Evolutionary conservation across 2,113 vertebrate genomes (phyloP), one percentile per base, ranked within the genome.

Genomic region (Antigone vipio): DNA sequence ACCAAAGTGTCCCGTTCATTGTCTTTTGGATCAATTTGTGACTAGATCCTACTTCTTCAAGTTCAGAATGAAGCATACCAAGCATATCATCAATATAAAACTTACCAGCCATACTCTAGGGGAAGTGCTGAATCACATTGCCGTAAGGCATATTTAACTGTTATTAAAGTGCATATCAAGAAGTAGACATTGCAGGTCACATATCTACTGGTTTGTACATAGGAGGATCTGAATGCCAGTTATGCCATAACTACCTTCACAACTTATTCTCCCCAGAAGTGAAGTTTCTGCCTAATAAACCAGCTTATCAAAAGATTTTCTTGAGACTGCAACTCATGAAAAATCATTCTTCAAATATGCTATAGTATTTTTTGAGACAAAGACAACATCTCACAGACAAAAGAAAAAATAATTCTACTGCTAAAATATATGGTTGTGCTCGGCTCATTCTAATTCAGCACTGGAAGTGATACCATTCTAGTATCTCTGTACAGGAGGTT

Each of bases 181-280:
- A 42, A 9, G 6, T 3, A 19, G 22, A 16, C 47, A 9, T 6
- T 29, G 11, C 5, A 3, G 29, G 5, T 71, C 52, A 38, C 34
- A 1, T 2, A 68, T 20, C 56, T 56, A 0, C 60, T 30, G 50
- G 5, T 9, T 30, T 29, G 22, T 8, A 8, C 0, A 0, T 8
- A 56, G 40, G 30, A 52, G 66, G 11, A 40, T 1, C 55, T n/a
- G 53, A 73, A 26, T 12, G 32, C 59, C n/a, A 24, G 18, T 4
- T 53, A 32, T 15, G 40, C 6, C 23, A 17, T 4, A 42, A 40
- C 62, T 49, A 17, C 30, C 47, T 53, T 7, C 40, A 26, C 42
- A 88, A 44, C 20, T 71, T 40, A 2, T 14, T 21, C 38, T 67
- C 55, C 73, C 55, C 55, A 35, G 6, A 53, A 56, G 27, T 29